A percentile compares a stretch with the other conserved stretches of the same genome.
These are phyloP conservation scores for Acrocephalus scirpaceus DNA, from an alignment of 2,797 vertebrate species.

Conservation along the genomic window DNA sequence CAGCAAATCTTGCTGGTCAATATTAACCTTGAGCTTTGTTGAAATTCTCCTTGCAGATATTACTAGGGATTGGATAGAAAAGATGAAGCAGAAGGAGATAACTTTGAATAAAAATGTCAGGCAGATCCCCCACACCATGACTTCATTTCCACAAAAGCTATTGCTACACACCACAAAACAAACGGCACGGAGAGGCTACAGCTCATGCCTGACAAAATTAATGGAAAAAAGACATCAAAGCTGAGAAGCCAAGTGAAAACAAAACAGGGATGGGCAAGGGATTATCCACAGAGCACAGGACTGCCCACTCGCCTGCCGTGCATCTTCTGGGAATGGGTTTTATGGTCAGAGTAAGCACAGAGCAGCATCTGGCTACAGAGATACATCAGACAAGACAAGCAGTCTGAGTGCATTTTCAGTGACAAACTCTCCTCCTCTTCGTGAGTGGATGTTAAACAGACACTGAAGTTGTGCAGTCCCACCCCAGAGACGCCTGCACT, in stretches of 20 bases:
- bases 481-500: neutral
- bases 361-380: neutral
- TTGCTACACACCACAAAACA: neutral
- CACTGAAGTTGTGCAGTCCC: neutral
- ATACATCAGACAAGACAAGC: neutral
- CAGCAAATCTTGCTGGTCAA: constrained; percentile 69
- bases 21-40: constrained; percentile 73
- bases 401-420: neutral
- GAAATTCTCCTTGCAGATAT: constrained; percentile 70
- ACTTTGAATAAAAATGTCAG: constrained; percentile 26
- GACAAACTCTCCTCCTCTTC: neutral
- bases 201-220: neutral
- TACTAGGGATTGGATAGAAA: constrained; percentile 8
- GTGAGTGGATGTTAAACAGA: neutral
- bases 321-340: neutral
- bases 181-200: neutral
- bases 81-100: constrained; percentile 44
- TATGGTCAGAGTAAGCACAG: neutral
- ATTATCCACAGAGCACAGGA: neutral
- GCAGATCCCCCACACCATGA: neutral
- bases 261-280: neutral
- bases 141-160: constrained; percentile 12
- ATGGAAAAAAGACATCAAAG: neutral
- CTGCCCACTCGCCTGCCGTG: neutral
- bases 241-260: neutral